Evolutionary conservation across 2,797 vertebrate species (phyloP).

Genomic region (Diceros bicornis): DNA sequence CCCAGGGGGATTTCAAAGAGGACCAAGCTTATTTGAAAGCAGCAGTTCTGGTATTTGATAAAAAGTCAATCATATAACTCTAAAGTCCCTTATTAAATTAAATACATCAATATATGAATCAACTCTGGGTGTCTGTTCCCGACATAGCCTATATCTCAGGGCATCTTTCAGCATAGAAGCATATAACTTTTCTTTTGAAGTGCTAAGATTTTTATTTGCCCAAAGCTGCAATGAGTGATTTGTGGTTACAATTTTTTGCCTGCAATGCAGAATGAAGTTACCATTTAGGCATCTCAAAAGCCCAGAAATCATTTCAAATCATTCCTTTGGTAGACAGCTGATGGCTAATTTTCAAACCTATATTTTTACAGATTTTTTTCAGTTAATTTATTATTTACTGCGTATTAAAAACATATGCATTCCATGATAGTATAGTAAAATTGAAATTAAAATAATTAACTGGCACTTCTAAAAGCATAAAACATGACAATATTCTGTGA

Average conservation of each 20-base stretch:
- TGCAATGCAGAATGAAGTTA: constrained; percentile 63
- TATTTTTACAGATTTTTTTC: constrained; percentile 15
- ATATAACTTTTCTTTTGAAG: constrained; percentile 27
- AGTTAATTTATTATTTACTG: constrained; percentile 34
- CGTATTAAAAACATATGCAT: constrained; percentile 35
- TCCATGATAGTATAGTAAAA: neutral
- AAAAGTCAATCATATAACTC: neutral
- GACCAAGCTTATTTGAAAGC: constrained; percentile 37
- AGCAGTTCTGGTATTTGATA: neutral
- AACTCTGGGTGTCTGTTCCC: neutral
- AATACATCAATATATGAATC: neutral
- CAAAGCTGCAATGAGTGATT: constrained; percentile 47
- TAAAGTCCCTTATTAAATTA: neutral
- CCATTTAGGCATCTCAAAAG: constrained; percentile 53
- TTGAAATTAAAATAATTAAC: constrained; percentile 52
- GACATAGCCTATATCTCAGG: constrained; percentile 11
- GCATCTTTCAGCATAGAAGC: constrained; percentile 2
- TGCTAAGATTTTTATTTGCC: constrained; percentile 46
- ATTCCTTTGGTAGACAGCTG: constrained; percentile 39
- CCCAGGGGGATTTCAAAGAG: neutral
- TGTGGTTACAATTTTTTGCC: constrained; percentile 45
- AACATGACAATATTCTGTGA: constrained; percentile 16
- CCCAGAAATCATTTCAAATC: constrained; percentile 38
- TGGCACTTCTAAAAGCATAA: constrained; percentile 40
- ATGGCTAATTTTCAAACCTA: constrained; percentile 53